Base-by-base conservation (phyloP, 2,113 vertebrate genomes). In the Trematocara marginatum region DNA sequence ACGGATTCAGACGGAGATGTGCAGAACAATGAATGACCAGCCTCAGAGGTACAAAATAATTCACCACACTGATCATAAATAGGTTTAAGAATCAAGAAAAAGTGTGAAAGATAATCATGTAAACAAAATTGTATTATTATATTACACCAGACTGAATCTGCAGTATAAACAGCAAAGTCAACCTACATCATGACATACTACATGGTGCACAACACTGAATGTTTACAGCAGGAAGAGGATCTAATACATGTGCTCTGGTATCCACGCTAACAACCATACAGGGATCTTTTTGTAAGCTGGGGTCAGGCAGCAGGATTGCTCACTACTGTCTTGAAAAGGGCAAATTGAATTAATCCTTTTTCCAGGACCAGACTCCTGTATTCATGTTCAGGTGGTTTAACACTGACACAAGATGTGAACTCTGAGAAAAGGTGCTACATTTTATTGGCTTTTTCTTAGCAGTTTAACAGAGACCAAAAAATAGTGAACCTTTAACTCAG, bases 241-340 rank as follows among this genome's bases (percentile, higher is more conserved):
- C 29, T 80, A 86, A 79, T 84, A n/a, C 34, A 3, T 83, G 78
- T 53, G 71, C 78, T 59, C 10, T 31, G 78, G 89, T 92, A 84
- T 92, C 88, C 88, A 86, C 11, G 52, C 84, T 52, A 88, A 92
- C 86, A 89, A 84, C 88, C 89, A 76, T 82, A 79, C 35, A 9
- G 53, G 51, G 38, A 78, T 78, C 8, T 79, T 86, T 79, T 76
- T 86, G 13, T 47, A 66, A 84, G 82, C 69, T 29, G 40, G 31
- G 90, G 89, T 87, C 80, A 86, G 74, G 82, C 61, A 35, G 84
- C 71, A 26, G 86, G 86, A 91, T 92, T 81, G 80, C 53, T 31
- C 47, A 51, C 84, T 76, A 66, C 56, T 52, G 79, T 86, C 53
- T 86, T 84, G 56, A 89, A 93, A 95, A 94, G 92, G 92, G 79